Evolutionary conservation across 2,888 invertebrate genomes (phyloP).

Genomic region (Dynastes maya): DNA sequence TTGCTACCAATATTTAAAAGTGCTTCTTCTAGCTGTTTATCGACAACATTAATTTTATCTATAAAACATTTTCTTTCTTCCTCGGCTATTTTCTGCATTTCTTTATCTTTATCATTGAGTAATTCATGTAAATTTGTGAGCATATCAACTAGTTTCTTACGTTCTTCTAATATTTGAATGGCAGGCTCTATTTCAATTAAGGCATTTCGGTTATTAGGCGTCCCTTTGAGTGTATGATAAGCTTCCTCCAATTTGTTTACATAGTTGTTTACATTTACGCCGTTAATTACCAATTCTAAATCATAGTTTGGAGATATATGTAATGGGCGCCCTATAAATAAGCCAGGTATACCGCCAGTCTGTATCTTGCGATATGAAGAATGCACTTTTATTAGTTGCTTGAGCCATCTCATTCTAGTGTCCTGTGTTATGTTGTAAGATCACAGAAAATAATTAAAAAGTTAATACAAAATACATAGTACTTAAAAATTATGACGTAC

Average conservation of each 20-base stretch:
- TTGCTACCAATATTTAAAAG: constrained; percentile 75
- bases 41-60: constrained; percentile 73
- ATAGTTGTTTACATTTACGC: constrained; percentile 64
- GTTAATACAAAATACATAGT: neutral
- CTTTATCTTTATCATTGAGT: constrained; percentile 76
- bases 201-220: constrained; percentile 54
- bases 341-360: neutral
- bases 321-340: constrained; percentile 9
- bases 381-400: constrained; percentile 14
- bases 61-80: constrained; percentile 78
- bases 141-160: constrained; percentile 75
- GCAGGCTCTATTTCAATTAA: constrained; percentile 73
- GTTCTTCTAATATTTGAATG: constrained; percentile 74
- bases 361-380: constrained; percentile 3
- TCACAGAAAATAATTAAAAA: neutral
- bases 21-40: constrained; percentile 74
- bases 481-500: neutral
- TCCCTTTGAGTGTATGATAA: constrained; percentile 58
- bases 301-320: constrained; percentile 54
- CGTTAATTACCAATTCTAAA: constrained; percentile 62
- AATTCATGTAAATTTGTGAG: constrained; percentile 78
- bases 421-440: neutral
- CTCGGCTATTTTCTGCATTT: constrained; percentile 78
- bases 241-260: constrained; percentile 63
- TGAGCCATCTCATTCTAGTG: constrained; percentile 4